Percentiles rank a stretch among this genome's conserved stretches.
Evolutionary conservation across 2,888 invertebrate genomes (phyloP).

Genomic region (Epinotia ramella): DNA sequence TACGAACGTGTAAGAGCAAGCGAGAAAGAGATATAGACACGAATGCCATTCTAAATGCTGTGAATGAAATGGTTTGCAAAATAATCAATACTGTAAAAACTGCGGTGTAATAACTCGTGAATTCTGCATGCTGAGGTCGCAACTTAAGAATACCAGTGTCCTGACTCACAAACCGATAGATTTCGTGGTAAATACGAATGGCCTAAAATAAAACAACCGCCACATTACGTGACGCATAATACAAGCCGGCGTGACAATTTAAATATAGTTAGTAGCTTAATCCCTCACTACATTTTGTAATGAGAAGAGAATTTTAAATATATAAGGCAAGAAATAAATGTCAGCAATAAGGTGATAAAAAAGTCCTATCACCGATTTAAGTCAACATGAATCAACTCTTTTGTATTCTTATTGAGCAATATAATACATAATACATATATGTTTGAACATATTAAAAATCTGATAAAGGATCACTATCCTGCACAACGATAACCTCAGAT

Average conservation of each 20-base stretch:
- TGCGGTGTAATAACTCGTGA: background rate
- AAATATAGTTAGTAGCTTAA: slow-evolving; percentile 29
- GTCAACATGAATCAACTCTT: slow-evolving; percentile 2
- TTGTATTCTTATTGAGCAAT: background rate
- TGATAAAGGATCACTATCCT: slow-evolving; percentile 8
- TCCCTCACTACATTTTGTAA: slow-evolving; percentile 7
- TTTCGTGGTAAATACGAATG: slow-evolving; percentile 71
- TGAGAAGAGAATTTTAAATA: slow-evolving; percentile 18
- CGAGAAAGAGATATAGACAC: too few relatives aligned
- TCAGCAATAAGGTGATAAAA: slow-evolving; percentile 20
- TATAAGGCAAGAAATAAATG: slow-evolving; percentile 23
- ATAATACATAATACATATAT: background rate
- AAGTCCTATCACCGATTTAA: background rate
- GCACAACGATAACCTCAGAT: slow-evolving; percentile 1
- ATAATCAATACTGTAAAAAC: background rate
- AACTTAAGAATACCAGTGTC: slow-evolving; percentile 56
- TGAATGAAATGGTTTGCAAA: too few relatives aligned
- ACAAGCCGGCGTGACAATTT: slow-evolving; percentile 45
- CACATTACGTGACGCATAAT: slow-evolving; percentile 62
- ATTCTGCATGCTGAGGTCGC: slow-evolving; percentile 13
- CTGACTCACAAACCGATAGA: slow-evolving; percentile 69
- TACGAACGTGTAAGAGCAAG: too few relatives aligned
- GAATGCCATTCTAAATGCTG: too few relatives aligned
- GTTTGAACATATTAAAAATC: slow-evolving; percentile 19
- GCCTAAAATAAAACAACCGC: slow-evolving; percentile 64